Conservation (phyloP, 2,797 vertebrate species). For the Sus cebifrons region DNA sequence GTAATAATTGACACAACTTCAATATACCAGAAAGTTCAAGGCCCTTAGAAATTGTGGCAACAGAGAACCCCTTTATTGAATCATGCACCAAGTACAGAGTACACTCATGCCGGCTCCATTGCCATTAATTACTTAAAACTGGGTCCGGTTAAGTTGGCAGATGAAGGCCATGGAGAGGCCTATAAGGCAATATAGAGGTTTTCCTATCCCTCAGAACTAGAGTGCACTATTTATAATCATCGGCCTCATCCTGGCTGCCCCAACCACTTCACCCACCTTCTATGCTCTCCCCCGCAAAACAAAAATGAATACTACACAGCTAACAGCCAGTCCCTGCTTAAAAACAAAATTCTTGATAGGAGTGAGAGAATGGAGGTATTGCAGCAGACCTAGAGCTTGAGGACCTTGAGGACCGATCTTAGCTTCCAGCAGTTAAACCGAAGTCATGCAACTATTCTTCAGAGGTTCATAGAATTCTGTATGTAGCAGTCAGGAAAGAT, state of each 20-base stretch:
- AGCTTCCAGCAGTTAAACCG: neutral
- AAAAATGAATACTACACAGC: neutral
- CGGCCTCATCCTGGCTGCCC: neutral
- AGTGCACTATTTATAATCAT: neutral
- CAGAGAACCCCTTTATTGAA: neutral
- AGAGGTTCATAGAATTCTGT: conserved; percentile 11
- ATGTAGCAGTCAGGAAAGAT: neutral
- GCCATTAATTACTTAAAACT: neutral
- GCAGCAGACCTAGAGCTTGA: neutral
- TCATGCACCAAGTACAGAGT: neutral
- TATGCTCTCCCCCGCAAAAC: neutral
- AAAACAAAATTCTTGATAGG: conserved; percentile 22
- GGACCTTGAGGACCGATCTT: neutral
- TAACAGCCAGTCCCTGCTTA: neutral
- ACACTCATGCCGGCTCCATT: neutral
- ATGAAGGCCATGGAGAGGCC: neutral
- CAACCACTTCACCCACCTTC: fast-evolving
- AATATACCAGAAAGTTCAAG: neutral
- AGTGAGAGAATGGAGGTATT: neutral
- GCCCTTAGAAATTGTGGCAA: neutral
- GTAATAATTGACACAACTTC: neutral
- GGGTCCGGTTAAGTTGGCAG: neutral
- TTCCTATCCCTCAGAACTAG: neutral
- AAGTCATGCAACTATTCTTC: neutral
- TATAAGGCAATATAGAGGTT: neutral